A percentile compares a stretch with the other conserved stretches of the same genome.
Evolutionary conservation across 2,888 invertebrate species (phyloP).

Genomic region (Tineola bisselliella): DNA sequence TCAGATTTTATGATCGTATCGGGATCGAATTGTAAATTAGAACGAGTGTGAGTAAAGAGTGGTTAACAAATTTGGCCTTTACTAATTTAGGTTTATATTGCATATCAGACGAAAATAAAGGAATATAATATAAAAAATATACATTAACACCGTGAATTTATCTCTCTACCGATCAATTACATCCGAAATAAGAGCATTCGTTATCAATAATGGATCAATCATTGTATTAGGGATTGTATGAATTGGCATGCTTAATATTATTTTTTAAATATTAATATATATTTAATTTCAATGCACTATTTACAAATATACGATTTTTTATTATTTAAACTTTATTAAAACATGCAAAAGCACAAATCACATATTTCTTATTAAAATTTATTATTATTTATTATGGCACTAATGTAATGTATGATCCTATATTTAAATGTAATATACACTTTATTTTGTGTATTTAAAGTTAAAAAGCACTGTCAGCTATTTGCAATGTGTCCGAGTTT

Average conservation of each 20-base stretch:
- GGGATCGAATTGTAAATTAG: too few relatives aligned
- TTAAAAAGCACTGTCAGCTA: too few relatives aligned
- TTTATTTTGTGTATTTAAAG: too few relatives aligned
- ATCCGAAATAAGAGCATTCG: constrained; percentile 59
- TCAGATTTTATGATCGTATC: constrained; percentile 21
- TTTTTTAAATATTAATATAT: background rate
- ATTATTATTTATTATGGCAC: too few relatives aligned
- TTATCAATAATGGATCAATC: constrained; percentile 65
- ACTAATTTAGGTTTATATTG: constrained; percentile 21
- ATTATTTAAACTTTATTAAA: too few relatives aligned
- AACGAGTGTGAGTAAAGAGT: background rate
- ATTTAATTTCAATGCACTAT: background rate
- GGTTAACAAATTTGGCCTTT: background rate
- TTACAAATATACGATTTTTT: too few relatives aligned
- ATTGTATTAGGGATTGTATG: constrained; percentile 25
- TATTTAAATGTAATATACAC: too few relatives aligned
- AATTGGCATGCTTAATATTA: constrained; percentile 24
- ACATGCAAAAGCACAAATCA: too few relatives aligned
- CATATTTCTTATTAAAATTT: too few relatives aligned
- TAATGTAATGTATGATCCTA: too few relatives aligned
- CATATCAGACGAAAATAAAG: constrained; percentile 28
- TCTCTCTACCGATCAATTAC: constrained; percentile 59
- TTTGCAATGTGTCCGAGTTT: too few relatives aligned
- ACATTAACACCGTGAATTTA: constrained; percentile 44
- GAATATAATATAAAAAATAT: constrained; percentile 34